Evolutionary conservation across 2,888 invertebrate species (phyloP).

Genomic region (Acronicta leporina): DNA sequence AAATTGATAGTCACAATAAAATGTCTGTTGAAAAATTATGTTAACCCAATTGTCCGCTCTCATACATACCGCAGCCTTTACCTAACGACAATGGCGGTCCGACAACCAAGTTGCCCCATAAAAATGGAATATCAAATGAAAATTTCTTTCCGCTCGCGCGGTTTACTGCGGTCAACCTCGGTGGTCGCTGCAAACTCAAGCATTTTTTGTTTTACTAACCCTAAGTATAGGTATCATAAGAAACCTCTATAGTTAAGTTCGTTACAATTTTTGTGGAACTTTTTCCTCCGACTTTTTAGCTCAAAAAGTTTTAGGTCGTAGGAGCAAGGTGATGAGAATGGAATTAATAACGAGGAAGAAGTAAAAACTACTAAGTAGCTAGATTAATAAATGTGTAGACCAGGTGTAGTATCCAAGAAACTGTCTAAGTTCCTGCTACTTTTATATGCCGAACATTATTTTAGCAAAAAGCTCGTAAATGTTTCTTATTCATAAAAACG

Average conservation of each 20-base stretch:
- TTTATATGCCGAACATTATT: conserved; percentile 11
- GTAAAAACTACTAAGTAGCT: conserved; percentile 44
- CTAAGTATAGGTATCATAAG: conserved; percentile 21
- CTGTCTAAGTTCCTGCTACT: conserved; percentile 8
- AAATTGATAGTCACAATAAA: background rate
- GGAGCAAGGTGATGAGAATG: conserved; percentile 21
- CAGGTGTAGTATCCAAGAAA: conserved; percentile 21
- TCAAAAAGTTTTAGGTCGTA: conserved; percentile 22
- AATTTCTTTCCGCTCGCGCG: conserved; percentile 72
- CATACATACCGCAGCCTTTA: conserved; percentile 33
- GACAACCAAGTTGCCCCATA: conserved; percentile 65
- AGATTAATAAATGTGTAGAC: conserved; percentile 39
- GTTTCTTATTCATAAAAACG: background rate
- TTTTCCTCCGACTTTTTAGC: conserved; percentile 13
- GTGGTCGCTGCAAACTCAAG: conserved; percentile 60
- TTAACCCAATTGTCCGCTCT: conserved; percentile 25
- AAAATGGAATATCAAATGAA: conserved; percentile 77
- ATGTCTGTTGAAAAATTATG: conserved; percentile 4
- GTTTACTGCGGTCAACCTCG: conserved; percentile 68
- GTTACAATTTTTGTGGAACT: conserved; percentile 27
- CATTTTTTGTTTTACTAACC: conserved; percentile 31
- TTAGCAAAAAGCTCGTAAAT: conserved; percentile 1
- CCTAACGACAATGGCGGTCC: conserved; percentile 60
- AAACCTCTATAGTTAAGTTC: conserved; percentile 31
- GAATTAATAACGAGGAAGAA: conserved; percentile 34